Percentiles rank a stretch among this genome's conserved stretches.
Evolutionary conservation across 2,888 invertebrate genomes (phyloP).

Genomic region (Eupelmus urozonus): DNA sequence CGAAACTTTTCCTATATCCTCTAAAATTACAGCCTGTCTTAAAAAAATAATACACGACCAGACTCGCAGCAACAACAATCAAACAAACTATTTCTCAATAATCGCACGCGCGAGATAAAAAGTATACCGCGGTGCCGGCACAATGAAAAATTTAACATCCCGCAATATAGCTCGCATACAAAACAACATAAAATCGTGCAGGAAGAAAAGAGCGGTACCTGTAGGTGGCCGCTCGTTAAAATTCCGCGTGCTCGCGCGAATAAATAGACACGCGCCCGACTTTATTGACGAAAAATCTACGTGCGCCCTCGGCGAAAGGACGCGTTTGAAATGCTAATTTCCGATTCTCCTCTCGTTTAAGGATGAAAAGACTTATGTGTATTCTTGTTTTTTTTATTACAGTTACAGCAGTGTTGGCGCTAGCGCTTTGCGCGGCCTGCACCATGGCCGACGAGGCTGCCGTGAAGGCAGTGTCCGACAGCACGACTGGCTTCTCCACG

Average conservation of each 20-base stretch:
- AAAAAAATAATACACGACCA: too few species aligned
- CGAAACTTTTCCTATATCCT: too few species aligned
- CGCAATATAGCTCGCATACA: too few species aligned
- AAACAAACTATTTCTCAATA: too few species aligned
- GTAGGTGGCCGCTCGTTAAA: constrained; percentile 7
- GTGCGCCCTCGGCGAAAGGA: too few species aligned
- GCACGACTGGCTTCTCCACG: constrained; percentile 62
- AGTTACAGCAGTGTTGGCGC: constrained; percentile 37
- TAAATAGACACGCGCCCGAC: background rate
- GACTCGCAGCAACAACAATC: too few species aligned
- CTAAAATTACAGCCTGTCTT: too few species aligned
- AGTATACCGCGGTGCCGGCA: too few species aligned
- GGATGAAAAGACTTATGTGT: background rate
- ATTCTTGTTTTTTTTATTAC: constrained; percentile 24
- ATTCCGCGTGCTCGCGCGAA: background rate
- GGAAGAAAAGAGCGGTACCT: background rate
- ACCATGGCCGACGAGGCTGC: constrained; percentile 47
- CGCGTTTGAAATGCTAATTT: background rate
- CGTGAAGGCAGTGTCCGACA: constrained; percentile 61
- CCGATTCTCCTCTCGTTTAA: too few species aligned
- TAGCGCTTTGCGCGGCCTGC: constrained; percentile 29
- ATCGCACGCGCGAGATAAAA: too few species aligned
- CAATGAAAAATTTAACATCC: too few species aligned
- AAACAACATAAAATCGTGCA: too few species aligned
- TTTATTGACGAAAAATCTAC: background rate